Percentiles rank a stretch among this genome's conserved stretches.
These are phyloP conservation scores for Paedocypris micromegethes DNA, from an alignment of 2,797 vertebrate genomes.

Conservation along the genomic window DNA sequence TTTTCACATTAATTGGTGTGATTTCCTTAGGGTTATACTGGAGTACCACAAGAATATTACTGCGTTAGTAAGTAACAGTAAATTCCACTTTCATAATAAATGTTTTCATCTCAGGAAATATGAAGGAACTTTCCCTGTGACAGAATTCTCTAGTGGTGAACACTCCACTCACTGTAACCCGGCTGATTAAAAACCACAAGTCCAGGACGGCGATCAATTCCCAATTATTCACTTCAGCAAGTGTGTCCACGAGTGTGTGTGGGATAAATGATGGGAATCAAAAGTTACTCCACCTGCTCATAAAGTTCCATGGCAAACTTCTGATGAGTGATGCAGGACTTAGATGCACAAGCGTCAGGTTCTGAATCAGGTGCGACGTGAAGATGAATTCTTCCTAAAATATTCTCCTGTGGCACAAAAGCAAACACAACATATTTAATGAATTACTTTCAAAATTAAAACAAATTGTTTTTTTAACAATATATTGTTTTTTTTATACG, in stretches of 20 bases:
- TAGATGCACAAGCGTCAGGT: conserved; percentile 89
- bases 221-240: conserved; percentile 12
- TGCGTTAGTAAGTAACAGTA: too few species aligned
- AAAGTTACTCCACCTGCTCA: conserved; percentile 77
- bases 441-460: not conserved
- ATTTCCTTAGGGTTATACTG: too few species aligned
- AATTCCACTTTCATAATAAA: not conserved
- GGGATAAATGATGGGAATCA: not conserved
- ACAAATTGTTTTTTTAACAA: not conserved
- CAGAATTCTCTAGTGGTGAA: conserved; percentile 9
- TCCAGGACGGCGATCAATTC: conserved; percentile 59
- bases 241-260: conserved; percentile 8
- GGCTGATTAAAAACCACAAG: conserved; percentile 56
- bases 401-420: conserved; percentile 82
- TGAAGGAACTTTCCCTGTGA: not conserved
- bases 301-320: conserved; percentile 98
- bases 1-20: too few species aligned
- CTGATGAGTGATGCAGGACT: conserved; percentile 92
- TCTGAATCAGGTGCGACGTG: conserved; percentile 87
- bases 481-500: too few species aligned
- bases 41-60: too few species aligned
- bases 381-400: conserved; percentile 89
- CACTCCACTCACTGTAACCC: conserved; percentile 37
- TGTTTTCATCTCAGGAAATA: not conserved
- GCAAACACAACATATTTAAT: not conserved